These are phyloP conservation scores for Orbicella faveolata DNA, from an alignment of 64 coral and sea anemone genomes.

Conservation along the genomic window DNA sequence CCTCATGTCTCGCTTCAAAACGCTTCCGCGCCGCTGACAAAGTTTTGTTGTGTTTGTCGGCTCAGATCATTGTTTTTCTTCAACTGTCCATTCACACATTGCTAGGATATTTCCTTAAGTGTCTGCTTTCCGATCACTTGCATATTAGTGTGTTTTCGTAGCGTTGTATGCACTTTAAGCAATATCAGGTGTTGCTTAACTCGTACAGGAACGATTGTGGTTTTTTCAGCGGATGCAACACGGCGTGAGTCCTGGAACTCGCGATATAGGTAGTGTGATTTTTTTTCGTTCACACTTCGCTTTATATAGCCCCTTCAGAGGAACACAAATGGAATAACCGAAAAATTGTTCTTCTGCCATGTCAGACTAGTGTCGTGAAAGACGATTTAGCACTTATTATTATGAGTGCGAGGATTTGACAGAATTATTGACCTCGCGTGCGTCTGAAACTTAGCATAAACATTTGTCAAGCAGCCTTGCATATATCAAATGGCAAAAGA, in stretches of 20 bases:
- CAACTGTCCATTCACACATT: background rate
- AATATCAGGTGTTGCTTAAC: background rate
- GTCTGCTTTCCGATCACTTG: background rate
- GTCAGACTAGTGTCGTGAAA: background rate
- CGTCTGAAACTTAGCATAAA: background rate
- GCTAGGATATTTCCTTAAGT: background rate
- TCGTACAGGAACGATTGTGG: background rate
- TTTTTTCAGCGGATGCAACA: background rate
- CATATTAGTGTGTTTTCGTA: background rate
- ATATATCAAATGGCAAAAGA: background rate
- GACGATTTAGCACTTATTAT: background rate
- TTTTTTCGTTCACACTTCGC: background rate
- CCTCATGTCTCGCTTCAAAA: background rate
- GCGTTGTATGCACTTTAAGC: background rate
- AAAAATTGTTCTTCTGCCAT: background rate
- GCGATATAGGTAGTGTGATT: background rate
- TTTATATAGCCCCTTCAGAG: background rate
- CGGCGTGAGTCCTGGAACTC: background rate
- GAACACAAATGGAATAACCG: background rate
- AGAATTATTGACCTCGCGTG: constrained; percentile 15
- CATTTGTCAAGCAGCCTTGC: background rate
- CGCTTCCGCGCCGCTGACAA: background rate
- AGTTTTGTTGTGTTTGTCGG: constrained; percentile 15
- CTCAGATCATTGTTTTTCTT: background rate
- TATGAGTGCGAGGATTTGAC: background rate